These are phyloP conservation scores for Heliconius congener DNA, from an alignment of 1,140 invertebrate species.

Conservation along the genomic window DNA sequence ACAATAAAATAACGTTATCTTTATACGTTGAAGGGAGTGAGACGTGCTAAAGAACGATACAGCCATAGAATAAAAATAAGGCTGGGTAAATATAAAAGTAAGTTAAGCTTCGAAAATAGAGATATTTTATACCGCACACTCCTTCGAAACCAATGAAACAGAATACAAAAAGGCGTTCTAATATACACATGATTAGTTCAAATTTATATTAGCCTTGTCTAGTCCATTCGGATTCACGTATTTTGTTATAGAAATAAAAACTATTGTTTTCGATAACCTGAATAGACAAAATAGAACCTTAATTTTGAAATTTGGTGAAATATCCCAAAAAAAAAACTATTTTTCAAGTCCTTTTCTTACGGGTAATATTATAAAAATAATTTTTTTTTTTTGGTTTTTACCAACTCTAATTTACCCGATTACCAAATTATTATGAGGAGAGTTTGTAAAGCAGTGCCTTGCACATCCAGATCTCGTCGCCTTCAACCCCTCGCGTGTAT, in stretches of 20 bases:
- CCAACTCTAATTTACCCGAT: not conserved
- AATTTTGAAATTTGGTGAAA: no score
- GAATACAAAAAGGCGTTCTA: not conserved
- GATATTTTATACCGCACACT: not conserved
- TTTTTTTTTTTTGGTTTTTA: no score
- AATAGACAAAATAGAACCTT: no score
- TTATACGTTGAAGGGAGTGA: not conserved
- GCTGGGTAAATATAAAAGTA: slow-evolving; percentile 4
- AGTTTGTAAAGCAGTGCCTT: not conserved
- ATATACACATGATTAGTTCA: not conserved
- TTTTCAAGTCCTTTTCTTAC: not conserved
- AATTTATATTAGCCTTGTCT: not conserved
- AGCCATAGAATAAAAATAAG: slow-evolving; percentile 12
- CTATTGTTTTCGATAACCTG: not conserved
- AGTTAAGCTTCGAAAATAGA: not conserved
- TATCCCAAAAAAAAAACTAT: no score
- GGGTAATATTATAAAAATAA: no score
- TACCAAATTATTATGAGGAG: not conserved
- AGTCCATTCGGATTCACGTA: not conserved
- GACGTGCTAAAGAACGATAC: not conserved
- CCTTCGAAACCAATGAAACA: slow-evolving; percentile 1
- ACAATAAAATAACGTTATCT: slow-evolving; percentile 20
- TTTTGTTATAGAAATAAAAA: not conserved
- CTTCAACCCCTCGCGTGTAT: slow-evolving; percentile 54
- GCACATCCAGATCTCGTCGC: not conserved